A percentile compares a stretch with the other conserved stretches of the same genome.
phyloP scores from a whole-genome alignment of 2,113 vertebrate genomes.

The Nibea coibor region DNA sequence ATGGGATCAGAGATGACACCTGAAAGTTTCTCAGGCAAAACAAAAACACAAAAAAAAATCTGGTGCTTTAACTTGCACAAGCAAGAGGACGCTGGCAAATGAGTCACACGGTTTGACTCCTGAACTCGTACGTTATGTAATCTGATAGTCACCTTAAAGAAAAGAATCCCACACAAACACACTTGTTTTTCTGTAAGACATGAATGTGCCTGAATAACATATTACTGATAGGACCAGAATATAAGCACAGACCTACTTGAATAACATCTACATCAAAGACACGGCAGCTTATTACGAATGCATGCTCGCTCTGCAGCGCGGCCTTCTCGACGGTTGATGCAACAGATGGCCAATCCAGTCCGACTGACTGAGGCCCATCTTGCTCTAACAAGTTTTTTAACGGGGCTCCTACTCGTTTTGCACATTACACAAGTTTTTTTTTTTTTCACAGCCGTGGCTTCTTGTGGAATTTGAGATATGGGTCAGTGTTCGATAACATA shows the following conservation, averaged over 20 bases:
- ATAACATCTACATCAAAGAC: neutral
- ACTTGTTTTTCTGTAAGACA: neutral
- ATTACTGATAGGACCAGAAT: neutral
- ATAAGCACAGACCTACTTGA: neutral
- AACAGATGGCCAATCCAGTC: conserved; percentile 64
- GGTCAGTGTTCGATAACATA: conserved; percentile 34
- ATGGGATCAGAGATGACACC: neutral
- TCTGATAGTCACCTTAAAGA: neutral
- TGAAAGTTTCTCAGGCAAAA: neutral
- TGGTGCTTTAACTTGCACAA: conserved; percentile 10
- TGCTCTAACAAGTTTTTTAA: conserved; percentile 55
- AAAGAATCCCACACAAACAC: neutral
- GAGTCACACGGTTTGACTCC: conserved; percentile 40
- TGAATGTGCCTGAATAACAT: neutral
- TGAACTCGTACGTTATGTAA: conserved; percentile 35
- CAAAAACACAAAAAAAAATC: neutral
- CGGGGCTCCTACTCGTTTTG: conserved; percentile 61
- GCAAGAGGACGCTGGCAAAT: conserved; percentile 7
- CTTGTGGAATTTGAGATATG: conserved; percentile 19
- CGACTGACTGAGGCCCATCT: conserved; percentile 23
- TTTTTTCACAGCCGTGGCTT: conserved; percentile 1
- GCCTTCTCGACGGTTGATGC: conserved; percentile 36
- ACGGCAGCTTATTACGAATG: conserved; percentile 8
- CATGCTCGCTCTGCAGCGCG: neutral
- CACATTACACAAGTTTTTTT: conserved; percentile 17